A percentile compares a stretch with the other conserved stretches of the same genome.
Evolutionary conservation across 2,113 vertebrate genomes (phyloP).

Genomic region (Ranitomeya imitator): DNA sequence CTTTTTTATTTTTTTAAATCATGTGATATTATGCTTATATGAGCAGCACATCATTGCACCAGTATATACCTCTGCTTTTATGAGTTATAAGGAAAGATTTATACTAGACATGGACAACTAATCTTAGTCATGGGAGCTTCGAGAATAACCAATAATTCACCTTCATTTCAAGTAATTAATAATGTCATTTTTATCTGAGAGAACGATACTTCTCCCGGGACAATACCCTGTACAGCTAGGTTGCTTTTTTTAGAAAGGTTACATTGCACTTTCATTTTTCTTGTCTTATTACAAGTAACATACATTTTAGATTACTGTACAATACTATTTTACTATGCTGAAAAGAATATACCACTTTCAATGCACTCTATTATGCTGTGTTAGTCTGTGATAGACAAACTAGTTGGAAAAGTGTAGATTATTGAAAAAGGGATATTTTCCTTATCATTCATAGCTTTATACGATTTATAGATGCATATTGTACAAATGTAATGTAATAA

Average conservation of each 20-base stretch:
- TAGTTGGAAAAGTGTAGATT: not conserved
- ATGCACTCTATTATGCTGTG: not conserved
- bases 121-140: not conserved
- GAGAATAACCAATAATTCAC: not conserved
- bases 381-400: not conserved
- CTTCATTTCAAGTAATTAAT: slow-evolving; percentile 2
- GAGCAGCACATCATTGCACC: not conserved
- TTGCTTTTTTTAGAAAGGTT: not conserved
- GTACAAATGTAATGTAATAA: not conserved
- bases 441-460: not conserved
- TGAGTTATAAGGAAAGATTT: not conserved
- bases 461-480: not conserved
- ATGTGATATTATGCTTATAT: not conserved
- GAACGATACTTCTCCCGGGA: not conserved
- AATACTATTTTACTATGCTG: not conserved
- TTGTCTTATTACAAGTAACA: not conserved
- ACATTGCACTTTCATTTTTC: not conserved
- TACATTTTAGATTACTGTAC: not conserved
- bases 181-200: not conserved
- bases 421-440: not conserved
- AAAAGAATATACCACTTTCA: not conserved
- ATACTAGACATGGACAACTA: not conserved
- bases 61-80: not conserved
- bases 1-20: too few species aligned
- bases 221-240: not conserved